Base-by-base conservation (phyloP, 2,113 vertebrate genomes). In the Python bivittatus region DNA sequence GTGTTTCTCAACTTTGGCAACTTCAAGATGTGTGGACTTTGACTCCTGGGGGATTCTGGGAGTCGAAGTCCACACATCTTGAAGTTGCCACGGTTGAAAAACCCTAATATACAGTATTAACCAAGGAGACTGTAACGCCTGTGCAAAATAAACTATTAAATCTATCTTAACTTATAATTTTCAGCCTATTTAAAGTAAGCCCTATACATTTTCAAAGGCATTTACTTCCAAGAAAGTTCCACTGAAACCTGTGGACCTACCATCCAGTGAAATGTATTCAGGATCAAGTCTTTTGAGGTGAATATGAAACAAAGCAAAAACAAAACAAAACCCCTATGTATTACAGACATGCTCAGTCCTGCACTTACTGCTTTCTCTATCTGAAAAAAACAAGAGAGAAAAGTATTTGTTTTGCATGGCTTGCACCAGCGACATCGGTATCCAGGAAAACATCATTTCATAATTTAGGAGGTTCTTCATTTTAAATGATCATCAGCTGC, bases 121-220 rank as follows among this genome's bases (percentile, higher is more conserved):
- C 72, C 23, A 91, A 95, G 90, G 72, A 93, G 88, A 56, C 68
- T 89, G 89, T 89, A 25, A 86, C 42, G 83, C 52, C 20, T 11
- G 56, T 91, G 87, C 94, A 95, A 94, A 93, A n/a, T 2, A 90
- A 90, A 90, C 92, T 93, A 86, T 91, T 86, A 95, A 93, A 89
- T 53, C n/a, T 87, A 86, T 86, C 33, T 86, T 90, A 88, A 86
- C 44, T 53, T 83, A 52, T 88, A 85, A 90, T 86, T 48, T 29
- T 42, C 33, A 94, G 89, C 52, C 86, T 95, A 53, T 88, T 92
- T 64, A 88, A 92, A 90, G 25, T 56, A n/a, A 85, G 58, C 53
- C 7, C 56, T 48, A 33, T 53, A 48, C 27, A 84, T 89, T 61
- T 91, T 89, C 68, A 92, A 58, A 84, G 22, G 56, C 72, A 61